Percentiles rank a stretch among this genome's conserved stretches.
Evolutionary conservation across 2,113 vertebrate genomes (phyloP).

Genomic region (Percina caprodes): DNA sequence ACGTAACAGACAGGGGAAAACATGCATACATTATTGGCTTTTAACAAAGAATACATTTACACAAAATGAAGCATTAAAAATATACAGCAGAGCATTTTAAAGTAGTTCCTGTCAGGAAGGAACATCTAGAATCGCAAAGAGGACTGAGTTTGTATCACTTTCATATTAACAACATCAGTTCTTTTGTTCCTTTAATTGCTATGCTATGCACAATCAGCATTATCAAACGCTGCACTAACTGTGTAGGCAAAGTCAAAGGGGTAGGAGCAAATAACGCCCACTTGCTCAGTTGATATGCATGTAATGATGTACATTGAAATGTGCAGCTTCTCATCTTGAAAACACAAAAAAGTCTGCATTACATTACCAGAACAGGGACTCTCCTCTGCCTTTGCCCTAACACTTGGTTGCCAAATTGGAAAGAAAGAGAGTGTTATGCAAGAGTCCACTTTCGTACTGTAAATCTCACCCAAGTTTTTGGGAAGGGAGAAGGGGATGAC

Average conservation of each 20-base stretch:
- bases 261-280: not conserved
- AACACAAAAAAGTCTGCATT: constrained; percentile 26
- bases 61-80: not conserved
- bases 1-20: not conserved
- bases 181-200: not conserved
- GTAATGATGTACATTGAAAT: not conserved
- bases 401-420: constrained; percentile 46
- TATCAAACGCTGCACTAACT: not conserved
- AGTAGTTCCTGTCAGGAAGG: not conserved
- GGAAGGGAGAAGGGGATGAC: constrained; percentile 54
- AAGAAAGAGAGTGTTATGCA: constrained; percentile 63
- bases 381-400: constrained; percentile 40
- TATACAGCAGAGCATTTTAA: not conserved
- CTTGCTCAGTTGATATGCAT: not conserved
- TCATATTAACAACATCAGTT: not conserved
- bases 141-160: not conserved
- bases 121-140: not conserved
- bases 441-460: constrained; percentile 64
- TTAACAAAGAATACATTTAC: constrained; percentile 39
- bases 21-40: constrained; percentile 26
- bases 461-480: constrained; percentile 71
- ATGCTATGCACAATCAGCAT: not conserved
- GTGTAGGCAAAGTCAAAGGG: constrained; percentile 24
- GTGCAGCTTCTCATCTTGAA: constrained; percentile 17
- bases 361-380: constrained; percentile 21